Percentiles rank a stretch among this genome's conserved stretches.
Conservation (phyloP, 2,888 invertebrate genomes). For the Stenchaetothrips biformis region DNA sequence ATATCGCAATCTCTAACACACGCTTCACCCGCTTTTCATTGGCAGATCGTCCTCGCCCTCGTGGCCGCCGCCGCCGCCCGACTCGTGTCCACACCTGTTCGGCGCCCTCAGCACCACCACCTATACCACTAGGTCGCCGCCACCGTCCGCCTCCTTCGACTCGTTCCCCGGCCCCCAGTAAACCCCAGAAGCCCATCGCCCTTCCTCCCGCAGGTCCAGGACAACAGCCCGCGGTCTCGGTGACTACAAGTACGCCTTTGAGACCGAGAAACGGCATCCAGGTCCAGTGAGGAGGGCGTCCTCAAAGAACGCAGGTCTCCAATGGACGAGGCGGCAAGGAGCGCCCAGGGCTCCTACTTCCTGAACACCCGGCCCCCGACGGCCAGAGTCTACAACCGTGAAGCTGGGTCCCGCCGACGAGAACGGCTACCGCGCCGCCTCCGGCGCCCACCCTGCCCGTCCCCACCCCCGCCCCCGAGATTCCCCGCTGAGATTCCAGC, state of each 20-base stretch:
- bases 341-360: constrained; percentile 20
- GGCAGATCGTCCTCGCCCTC: constrained; percentile 15
- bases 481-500: no score
- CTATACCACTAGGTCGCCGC: not conserved
- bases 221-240: constrained; percentile 36
- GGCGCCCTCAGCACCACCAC: constrained; percentile 6
- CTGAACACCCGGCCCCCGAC: not conserved
- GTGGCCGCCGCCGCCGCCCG: constrained; percentile 9
- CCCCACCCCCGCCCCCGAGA: constrained; percentile 33
- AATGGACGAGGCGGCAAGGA: constrained; percentile 36
- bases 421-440: constrained; percentile 37
- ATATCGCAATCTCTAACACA: no score
- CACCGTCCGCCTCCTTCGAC: not conserved
- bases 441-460: constrained; percentile 38
- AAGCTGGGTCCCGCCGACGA: constrained; percentile 32
- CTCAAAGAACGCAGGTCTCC: constrained; percentile 33
- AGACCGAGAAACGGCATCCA: constrained; percentile 35
- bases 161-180: not conserved
- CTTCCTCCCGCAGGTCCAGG: constrained; percentile 36
- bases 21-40: no score
- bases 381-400: constrained; percentile 9
- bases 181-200: constrained; percentile 34
- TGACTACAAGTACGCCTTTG: constrained; percentile 32
- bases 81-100: constrained; percentile 18
- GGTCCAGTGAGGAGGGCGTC: constrained; percentile 33